phyloP scores from a whole-genome alignment of 2,113 vertebrate species.

The Anser brachyrhynchus region DNA sequence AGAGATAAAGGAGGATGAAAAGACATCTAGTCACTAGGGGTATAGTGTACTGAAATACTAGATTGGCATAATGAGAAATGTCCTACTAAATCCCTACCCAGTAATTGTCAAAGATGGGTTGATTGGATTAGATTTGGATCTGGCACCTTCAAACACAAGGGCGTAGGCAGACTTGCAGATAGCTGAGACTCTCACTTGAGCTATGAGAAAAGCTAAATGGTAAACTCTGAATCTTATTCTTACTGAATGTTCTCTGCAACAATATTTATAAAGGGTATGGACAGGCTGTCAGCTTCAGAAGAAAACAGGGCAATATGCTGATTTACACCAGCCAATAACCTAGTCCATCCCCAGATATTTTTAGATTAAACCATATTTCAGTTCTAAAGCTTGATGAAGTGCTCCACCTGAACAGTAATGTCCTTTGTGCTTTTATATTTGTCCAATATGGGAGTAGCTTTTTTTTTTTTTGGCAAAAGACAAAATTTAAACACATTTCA shows the following conservation, averaged over 20 bases:
- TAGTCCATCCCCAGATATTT: not conserved
- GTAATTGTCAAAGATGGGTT: slow-evolving; percentile 13
- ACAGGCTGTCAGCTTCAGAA: not conserved
- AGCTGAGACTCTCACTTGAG: not conserved
- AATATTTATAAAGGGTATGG: not conserved
- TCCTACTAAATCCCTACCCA: not conserved
- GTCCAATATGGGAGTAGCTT: not conserved
- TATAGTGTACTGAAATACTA: not conserved
- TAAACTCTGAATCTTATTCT: not conserved
- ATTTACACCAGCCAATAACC: not conserved
- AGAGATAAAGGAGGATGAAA: not conserved
- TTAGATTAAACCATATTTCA: not conserved
- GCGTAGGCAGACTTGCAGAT: not conserved
- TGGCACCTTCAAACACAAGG: not conserved
- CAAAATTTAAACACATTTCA: not conserved
- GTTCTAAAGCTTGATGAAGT: not conserved
- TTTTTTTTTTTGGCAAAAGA: not conserved
- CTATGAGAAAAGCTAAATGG: not conserved
- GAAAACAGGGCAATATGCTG: not conserved
- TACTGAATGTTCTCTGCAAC: not conserved
- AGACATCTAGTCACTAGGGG: not conserved
- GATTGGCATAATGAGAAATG: not conserved
- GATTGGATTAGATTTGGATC: not conserved
- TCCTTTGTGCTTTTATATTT: not conserved
- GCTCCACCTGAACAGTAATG: not conserved